Conservation (phyloP, 37 sponge, comb jelly and placozoan genomes). For the Amphimedon queenslandica region DNA sequence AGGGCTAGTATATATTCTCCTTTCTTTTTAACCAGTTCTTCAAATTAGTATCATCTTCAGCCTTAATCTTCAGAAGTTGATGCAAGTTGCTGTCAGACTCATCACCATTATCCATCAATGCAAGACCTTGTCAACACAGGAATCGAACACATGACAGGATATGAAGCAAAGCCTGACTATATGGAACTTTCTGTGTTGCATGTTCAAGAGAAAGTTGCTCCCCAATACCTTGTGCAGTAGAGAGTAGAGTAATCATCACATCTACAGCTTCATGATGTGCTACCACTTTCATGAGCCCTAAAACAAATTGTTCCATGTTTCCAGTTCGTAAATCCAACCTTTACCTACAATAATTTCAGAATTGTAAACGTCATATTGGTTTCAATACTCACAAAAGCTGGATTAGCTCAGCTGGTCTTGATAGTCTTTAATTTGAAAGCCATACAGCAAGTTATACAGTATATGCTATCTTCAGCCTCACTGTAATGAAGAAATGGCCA, state of each 20-base stretch:
- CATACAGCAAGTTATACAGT: background rate
- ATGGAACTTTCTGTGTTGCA: background rate
- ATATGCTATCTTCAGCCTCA: background rate
- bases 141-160: too few relatives aligned
- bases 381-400: too few relatives aligned
- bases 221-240: slow-evolving; percentile 3
- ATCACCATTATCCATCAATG: slow-evolving; percentile 12
- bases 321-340: too few relatives aligned
- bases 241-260: background rate
- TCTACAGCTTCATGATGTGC: background rate
- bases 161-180: too few relatives aligned
- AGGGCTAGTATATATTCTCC: too few relatives aligned
- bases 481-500: slow-evolving; percentile 29
- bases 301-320: too few relatives aligned
- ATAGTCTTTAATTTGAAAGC: too few relatives aligned
- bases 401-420: too few relatives aligned
- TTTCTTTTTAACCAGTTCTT: slow-evolving; percentile 1
- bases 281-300: slow-evolving; percentile 13
- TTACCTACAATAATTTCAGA: too few relatives aligned
- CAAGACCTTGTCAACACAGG: too few relatives aligned
- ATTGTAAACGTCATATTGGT: too few relatives aligned
- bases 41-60: slow-evolving; percentile 22
- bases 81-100: slow-evolving; percentile 25
- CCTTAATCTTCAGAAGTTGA: slow-evolving; percentile 13
- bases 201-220: slow-evolving; percentile 10